Evolutionary conservation across 2,113 vertebrate genomes (phyloP).

Genomic region (Cyprinodon brontotheroides): DNA sequence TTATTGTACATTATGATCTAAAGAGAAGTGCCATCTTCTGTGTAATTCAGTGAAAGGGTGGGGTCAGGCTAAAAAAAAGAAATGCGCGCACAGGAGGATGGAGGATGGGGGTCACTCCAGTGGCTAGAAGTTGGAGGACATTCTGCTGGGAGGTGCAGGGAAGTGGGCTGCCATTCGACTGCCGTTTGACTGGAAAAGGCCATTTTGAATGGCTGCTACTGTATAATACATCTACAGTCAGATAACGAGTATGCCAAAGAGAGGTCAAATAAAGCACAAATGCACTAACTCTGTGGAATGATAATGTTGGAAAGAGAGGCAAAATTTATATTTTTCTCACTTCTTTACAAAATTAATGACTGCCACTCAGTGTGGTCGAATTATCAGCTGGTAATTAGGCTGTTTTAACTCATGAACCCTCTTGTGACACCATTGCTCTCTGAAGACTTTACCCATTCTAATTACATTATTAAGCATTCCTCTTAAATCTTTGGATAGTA

Average conservation of each 20-base stretch:
- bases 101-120: too few species aligned
- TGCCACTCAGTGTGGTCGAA: background rate
- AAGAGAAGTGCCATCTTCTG: too few species aligned
- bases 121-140: too few species aligned
- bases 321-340: background rate
- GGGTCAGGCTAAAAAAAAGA: too few species aligned
- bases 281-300: background rate
- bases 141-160: too few species aligned
- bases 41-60: too few species aligned
- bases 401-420: constrained; percentile 40
- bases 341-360: constrained; percentile 26
- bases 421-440: constrained; percentile 42
- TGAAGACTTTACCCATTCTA: constrained; percentile 47
- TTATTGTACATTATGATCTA: too few species aligned
- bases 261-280: background rate
- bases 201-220: background rate
- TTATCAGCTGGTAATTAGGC: constrained; percentile 31
- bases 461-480: constrained; percentile 65
- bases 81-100: too few species aligned
- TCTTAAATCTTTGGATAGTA: constrained; percentile 51
- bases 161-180: too few species aligned
- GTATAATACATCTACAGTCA: too few species aligned
- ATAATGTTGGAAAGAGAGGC: background rate
- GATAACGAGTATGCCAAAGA: too few species aligned
- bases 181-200: too few species aligned